These are phyloP conservation scores for Myocastor coypus DNA, from an alignment of 2,113 vertebrate genomes.

Conservation along the genomic window DNA sequence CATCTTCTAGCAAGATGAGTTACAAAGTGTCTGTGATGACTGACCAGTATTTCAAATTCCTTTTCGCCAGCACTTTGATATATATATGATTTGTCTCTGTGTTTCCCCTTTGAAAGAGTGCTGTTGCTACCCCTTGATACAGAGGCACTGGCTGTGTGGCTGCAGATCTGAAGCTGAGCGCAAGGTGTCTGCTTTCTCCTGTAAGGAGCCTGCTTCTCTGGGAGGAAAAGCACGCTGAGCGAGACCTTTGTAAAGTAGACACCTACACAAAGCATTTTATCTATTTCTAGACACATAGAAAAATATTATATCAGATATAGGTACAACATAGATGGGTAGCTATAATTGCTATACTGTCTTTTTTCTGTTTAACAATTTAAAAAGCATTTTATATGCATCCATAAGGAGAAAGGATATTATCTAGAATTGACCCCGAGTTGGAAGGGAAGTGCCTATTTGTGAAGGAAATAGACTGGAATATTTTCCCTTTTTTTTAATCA, in stretches of 20 bases:
- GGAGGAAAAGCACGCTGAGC: not conserved
- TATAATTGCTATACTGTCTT: not conserved
- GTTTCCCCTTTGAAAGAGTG: conserved; percentile 20
- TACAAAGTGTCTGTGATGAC: not conserved
- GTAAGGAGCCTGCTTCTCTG: not conserved
- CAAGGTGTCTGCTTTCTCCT: conserved; percentile 49
- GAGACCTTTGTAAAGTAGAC: not conserved
- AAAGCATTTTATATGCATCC: not conserved
- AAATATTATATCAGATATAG: not conserved
- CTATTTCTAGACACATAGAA: not conserved
- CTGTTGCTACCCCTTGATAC: not conserved
- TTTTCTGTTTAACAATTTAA: conserved; percentile 1
- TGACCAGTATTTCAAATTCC: conserved; percentile 60
- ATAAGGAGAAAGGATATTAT: not conserved
- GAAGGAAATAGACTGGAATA: conserved; percentile 21
- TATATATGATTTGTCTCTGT: conserved; percentile 28
- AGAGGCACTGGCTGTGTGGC: conserved; percentile 2
- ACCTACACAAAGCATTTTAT: not conserved
- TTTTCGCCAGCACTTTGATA: not conserved
- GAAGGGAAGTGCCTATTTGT: conserved; percentile 5
- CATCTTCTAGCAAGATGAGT: conserved; percentile 37
- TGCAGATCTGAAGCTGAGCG: not conserved
- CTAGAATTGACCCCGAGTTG: conserved; percentile 37
- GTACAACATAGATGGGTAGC: not conserved
- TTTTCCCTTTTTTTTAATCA: conserved; percentile 20